A percentile compares a stretch with the other conserved stretches of the same genome.
Conservation (phyloP, 2,888 invertebrate genomes). For the Creontiades dilutus region DNA sequence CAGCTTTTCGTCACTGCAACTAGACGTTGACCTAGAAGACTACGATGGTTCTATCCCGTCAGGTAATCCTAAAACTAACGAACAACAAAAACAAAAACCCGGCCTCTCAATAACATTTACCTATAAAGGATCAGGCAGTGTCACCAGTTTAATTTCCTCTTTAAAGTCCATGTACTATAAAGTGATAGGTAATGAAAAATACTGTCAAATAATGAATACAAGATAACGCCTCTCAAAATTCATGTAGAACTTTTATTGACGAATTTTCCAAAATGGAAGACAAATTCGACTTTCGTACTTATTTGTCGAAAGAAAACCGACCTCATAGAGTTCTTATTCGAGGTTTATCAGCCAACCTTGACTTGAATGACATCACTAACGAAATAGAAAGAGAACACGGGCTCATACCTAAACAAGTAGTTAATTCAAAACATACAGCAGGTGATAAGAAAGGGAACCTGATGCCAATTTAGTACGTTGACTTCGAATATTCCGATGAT, state of each 20-base stretch:
- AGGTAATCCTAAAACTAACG: background rate
- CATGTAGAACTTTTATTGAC: background rate
- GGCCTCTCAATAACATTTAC: conserved; percentile 26
- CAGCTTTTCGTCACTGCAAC: too few relatives aligned
- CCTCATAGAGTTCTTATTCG: background rate
- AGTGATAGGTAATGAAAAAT: background rate
- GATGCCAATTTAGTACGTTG: too few relatives aligned
- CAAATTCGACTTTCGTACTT: conserved; percentile 28
- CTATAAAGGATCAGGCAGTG: background rate
- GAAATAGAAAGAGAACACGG: background rate
- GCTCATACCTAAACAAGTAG: conserved; percentile 14
- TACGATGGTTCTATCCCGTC: background rate
- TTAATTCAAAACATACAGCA: background rate
- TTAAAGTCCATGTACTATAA: background rate
- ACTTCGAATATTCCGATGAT: conserved; percentile 17
- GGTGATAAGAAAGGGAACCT: conserved; percentile 4
- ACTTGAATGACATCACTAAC: background rate
- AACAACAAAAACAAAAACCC: background rate
- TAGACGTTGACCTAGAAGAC: background rate
- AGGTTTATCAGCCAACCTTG: background rate
- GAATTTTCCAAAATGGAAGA: background rate
- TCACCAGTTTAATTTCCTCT: background rate
- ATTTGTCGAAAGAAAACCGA: background rate
- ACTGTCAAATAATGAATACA: conserved; percentile 10
- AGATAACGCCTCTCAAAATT: conserved; percentile 12